Evolutionary conservation across 2,888 invertebrate genomes (phyloP).

Genomic region (Opisthograptis luteolata): DNA sequence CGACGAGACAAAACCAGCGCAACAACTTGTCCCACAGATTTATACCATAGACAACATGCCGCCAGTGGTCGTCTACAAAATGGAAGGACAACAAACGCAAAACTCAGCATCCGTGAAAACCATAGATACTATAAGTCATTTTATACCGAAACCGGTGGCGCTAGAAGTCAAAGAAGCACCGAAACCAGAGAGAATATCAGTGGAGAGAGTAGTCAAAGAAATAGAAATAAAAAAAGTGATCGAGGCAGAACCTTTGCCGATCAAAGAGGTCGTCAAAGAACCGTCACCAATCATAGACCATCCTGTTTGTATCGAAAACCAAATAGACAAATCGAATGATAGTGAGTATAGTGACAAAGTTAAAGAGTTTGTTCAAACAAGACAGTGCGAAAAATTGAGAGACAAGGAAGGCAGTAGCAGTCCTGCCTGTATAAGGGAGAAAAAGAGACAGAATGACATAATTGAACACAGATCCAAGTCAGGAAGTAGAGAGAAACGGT

Average conservation of each 20-base stretch:
- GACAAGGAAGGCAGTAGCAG: conserved; percentile 38
- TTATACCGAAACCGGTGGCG: conserved; percentile 33
- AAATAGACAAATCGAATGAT: conserved; percentile 23
- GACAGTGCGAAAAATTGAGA: conserved; percentile 30
- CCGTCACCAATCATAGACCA: conserved; percentile 30
- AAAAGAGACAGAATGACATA: conserved; percentile 58
- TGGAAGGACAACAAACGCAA: conserved; percentile 56
- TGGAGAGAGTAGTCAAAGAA: conserved; percentile 20
- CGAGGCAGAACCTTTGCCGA: conserved; percentile 27
- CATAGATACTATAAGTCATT: conserved; percentile 33
- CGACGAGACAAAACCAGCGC: conserved; percentile 30
- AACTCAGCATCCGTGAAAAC: conserved; percentile 52
- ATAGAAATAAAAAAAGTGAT: conserved; percentile 23
- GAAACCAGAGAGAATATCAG: conserved; percentile 36
- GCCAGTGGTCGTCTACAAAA: conserved; percentile 67
- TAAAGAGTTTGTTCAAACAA: conserved; percentile 18
- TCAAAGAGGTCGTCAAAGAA: conserved; percentile 19
- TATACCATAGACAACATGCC: conserved; percentile 48
- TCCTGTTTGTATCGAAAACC: conserved; percentile 29
- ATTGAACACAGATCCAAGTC: conserved; percentile 60
- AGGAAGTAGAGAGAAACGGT: conserved; percentile 52
- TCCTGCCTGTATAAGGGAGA: conserved; percentile 47
- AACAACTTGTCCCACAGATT: conserved; percentile 33
- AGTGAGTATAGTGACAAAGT: conserved; percentile 16
- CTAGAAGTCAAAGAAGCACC: conserved; percentile 42